These are phyloP conservation scores for Galemys pyrenaicus DNA, from an alignment of 2,113 vertebrate species.

Conservation along the genomic window DNA sequence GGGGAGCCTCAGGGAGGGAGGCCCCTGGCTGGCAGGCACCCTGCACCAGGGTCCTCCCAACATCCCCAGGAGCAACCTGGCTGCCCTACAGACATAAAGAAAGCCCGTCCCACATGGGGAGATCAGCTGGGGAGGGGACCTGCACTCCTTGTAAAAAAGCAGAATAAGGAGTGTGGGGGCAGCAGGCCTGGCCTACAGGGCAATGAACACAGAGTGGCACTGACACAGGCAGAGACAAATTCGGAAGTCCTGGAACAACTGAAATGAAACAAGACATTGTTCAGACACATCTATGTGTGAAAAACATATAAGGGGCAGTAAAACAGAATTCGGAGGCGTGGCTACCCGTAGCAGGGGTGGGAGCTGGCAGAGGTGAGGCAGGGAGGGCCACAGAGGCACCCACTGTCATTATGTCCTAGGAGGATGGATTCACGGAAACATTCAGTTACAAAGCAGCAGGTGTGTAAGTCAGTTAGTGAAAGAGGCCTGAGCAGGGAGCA, in stretches of 20 bases:
- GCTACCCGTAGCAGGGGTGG: background rate
- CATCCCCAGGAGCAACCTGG: background rate
- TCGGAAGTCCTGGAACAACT: background rate
- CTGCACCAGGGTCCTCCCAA: background rate
- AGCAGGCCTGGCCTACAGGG: background rate
- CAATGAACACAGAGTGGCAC: background rate
- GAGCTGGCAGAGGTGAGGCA: background rate
- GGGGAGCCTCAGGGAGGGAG: background rate
- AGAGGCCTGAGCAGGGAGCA: background rate
- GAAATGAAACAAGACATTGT: background rate
- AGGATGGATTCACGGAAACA: background rate
- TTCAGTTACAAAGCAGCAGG: background rate
- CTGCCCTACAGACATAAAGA: background rate
- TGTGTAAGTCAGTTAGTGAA: background rate
- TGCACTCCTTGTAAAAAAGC: background rate
- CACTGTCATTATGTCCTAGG: background rate
- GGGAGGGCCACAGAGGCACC: background rate
- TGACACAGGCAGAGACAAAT: background rate
- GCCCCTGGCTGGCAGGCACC: background rate
- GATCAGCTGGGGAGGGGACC: background rate
- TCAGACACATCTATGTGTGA: background rate
- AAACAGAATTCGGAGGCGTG: background rate
- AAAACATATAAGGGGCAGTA: background rate
- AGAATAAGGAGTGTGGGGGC: background rate
- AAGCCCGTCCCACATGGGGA: rapidly evolving